These are phyloP conservation scores for Polypedilum vanderplanki DNA, from an alignment of 1,140 invertebrate genomes.

Conservation along the genomic window DNA sequence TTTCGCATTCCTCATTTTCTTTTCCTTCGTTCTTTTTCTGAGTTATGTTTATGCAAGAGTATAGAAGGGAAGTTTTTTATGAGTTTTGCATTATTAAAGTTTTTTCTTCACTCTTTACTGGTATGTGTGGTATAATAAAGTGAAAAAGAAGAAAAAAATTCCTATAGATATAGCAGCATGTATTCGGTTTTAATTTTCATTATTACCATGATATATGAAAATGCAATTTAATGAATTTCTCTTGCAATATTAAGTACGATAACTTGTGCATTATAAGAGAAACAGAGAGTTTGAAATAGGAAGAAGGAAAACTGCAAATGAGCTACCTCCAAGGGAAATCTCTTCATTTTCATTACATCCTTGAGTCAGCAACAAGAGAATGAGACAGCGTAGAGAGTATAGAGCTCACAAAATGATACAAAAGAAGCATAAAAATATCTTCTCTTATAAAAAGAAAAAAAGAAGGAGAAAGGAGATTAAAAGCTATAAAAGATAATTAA, in stretches of 20 bases:
- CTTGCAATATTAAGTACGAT: not conserved
- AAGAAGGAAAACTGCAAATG: constrained; percentile 7
- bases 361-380: too few species aligned
- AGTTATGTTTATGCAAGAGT: not conserved
- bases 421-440: not conserved
- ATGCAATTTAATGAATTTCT: too few species aligned
- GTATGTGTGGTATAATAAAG: not conserved
- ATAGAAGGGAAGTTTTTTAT: not conserved
- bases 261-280: not conserved
- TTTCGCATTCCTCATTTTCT: not conserved
- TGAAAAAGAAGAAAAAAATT: not conserved
- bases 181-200: too few species aligned
- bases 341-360: constrained; percentile 7
- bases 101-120: too few species aligned
- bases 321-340: not conserved
- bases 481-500: constrained; percentile 23
- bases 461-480: not conserved
- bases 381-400: not conserved
- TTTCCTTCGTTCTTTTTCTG: not conserved
- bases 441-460: not conserved
- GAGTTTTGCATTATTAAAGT: not conserved
- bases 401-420: too few species aligned
- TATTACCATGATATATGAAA: too few species aligned
- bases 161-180: too few species aligned
- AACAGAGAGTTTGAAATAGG: too few species aligned